These are phyloP conservation scores for Urechis unicinctus DNA, from an alignment of 2,888 invertebrate species.

Conservation along the genomic window DNA sequence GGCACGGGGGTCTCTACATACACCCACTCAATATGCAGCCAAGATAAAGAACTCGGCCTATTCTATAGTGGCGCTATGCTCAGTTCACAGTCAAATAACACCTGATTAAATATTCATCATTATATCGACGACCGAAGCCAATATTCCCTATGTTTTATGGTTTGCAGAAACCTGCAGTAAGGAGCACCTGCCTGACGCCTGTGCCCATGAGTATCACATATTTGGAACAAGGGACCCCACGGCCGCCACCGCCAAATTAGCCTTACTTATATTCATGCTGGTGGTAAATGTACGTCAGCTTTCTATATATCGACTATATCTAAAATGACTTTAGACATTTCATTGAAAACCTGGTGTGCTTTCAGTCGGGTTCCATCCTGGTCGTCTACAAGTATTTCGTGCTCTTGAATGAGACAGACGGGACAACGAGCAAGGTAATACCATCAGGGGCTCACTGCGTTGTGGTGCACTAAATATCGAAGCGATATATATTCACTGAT, in stretches of 20 bases:
- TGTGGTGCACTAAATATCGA: no score
- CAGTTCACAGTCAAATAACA: no score
- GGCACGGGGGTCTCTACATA: neutral
- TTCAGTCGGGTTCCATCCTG: neutral
- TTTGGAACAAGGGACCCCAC: conserved; percentile 15
- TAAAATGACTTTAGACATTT: neutral
- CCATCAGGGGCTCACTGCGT: neutral
- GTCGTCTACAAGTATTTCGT: neutral
- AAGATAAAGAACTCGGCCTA: no score
- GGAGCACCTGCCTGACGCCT: conserved; percentile 3
- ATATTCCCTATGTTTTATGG: no score
- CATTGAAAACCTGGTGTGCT: neutral
- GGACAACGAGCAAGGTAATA: neutral
- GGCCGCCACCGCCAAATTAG: conserved; percentile 11
- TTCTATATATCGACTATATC: neutral
- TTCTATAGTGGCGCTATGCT: no score
- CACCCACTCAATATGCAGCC: no score
- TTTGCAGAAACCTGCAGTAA: neutral
- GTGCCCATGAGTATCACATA: conserved; percentile 14
- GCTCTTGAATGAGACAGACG: neutral
- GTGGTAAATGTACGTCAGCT: conserved; percentile 15
- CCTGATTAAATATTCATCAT: no score
- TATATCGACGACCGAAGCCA: no score
- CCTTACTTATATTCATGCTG: conserved; percentile 13
- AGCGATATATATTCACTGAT: no score